Evolutionary conservation across 2,888 invertebrate genomes (phyloP).

Genomic region (Tipula lateralis): DNA sequence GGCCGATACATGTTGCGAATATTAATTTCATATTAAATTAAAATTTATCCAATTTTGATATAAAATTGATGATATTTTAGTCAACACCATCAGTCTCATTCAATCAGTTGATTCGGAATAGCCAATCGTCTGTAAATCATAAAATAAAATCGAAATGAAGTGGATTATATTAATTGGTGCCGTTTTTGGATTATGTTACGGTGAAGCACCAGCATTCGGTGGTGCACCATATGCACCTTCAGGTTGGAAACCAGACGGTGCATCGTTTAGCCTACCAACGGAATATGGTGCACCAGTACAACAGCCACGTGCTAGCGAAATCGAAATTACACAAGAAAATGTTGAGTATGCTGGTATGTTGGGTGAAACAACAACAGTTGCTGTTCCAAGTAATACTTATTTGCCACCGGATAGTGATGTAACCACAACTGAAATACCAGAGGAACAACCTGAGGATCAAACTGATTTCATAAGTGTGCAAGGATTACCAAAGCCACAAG

Average conservation of each 20-base stretch:
- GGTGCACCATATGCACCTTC: constrained; percentile 44
- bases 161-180: constrained; percentile 36
- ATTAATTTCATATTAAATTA: constrained; percentile 21
- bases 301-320: constrained; percentile 37
- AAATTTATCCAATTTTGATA: constrained; percentile 28
- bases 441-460: not conserved
- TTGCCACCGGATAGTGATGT: constrained; percentile 37
- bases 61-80: constrained; percentile 30
- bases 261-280: constrained; percentile 45
- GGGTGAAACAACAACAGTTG: constrained; percentile 34
- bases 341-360: constrained; percentile 42
- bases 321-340: constrained; percentile 41
- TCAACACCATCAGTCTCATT: constrained; percentile 28
- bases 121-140: not conserved
- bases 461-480: constrained; percentile 35
- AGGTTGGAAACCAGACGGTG: constrained; percentile 48
- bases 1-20: not conserved
- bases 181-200: constrained; percentile 35
- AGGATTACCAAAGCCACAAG: constrained; percentile 34
- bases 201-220: constrained; percentile 39
- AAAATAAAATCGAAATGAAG: constrained; percentile 19
- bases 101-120: not conserved
- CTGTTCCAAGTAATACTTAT: constrained; percentile 39
- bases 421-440: not conserved
- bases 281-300: constrained; percentile 39